Evolutionary conservation across 1,140 invertebrate genomes (phyloP).

Genomic region (Ephestia elutella): DNA sequence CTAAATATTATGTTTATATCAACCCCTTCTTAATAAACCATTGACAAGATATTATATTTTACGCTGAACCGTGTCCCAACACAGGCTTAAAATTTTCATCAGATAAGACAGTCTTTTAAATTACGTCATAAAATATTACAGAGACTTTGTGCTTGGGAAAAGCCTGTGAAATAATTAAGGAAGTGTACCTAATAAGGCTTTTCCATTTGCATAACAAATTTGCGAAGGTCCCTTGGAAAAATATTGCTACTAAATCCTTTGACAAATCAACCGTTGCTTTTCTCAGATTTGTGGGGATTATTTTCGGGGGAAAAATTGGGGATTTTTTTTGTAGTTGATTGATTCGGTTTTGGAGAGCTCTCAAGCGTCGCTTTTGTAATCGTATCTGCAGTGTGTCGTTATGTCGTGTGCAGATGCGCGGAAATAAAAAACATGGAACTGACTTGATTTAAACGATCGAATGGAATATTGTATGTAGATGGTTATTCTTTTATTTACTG

Average conservation of each 20-base stretch:
- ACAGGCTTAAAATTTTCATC: constrained; percentile 32
- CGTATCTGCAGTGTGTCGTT: constrained; percentile 9
- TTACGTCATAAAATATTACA: constrained; percentile 50
- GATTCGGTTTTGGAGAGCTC: constrained; percentile 16
- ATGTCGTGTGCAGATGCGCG: constrained; percentile 6
- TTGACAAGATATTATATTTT: constrained; percentile 22
- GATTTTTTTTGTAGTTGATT: constrained; percentile 11
- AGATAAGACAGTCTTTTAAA: constrained; percentile 40
- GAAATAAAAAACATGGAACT: too few species aligned
- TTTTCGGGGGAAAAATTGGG: constrained; percentile 16
- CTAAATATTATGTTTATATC: too few species aligned
- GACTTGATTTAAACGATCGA: too few species aligned
- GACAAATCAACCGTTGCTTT: constrained; percentile 37
- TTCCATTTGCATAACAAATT: constrained; percentile 60
- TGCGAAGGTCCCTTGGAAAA: constrained; percentile 34
- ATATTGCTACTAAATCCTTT: constrained; percentile 49
- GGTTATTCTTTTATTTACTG: too few species aligned
- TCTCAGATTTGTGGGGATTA: constrained; percentile 21
- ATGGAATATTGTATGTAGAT: too few species aligned
- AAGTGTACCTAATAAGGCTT: constrained; percentile 48
- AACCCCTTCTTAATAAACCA: constrained; percentile 7
- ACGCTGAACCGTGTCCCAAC: constrained; percentile 12
- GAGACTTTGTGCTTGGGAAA: constrained; percentile 33
- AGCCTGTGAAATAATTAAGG: constrained; percentile 51
- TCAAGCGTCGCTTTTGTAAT: constrained; percentile 10